Percentiles rank a stretch among this genome's conserved stretches.
Conservation (phyloP, 2,888 invertebrate genomes). For the Synanthedon myopaeformis region DNA sequence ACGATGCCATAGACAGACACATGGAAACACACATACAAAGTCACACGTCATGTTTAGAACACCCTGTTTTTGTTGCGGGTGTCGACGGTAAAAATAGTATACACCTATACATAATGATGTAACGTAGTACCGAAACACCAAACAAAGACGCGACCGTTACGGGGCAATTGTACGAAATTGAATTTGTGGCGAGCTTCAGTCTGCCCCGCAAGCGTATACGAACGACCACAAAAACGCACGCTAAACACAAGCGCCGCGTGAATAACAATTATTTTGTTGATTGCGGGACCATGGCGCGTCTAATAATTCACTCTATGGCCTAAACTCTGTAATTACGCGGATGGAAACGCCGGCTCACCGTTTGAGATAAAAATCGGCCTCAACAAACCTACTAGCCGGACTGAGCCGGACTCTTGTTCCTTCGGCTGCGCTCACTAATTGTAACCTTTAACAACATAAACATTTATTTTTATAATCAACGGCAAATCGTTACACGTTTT, state of each 20-base stretch:
- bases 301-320: slow-evolving; percentile 65
- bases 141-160: slow-evolving; percentile 17
- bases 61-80: too few relatives aligned
- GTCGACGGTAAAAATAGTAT: neutral
- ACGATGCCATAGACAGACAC: too few relatives aligned
- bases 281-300: slow-evolving; percentile 52
- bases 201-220: slow-evolving; percentile 7
- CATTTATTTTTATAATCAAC: slow-evolving; percentile 47
- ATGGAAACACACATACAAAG: too few relatives aligned
- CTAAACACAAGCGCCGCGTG: slow-evolving; percentile 38
- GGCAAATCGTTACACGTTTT: neutral
- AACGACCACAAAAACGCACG: slow-evolving; percentile 38
- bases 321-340: slow-evolving; percentile 67
- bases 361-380: slow-evolving; percentile 61
- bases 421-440: slow-evolving; percentile 35
- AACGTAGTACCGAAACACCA: slow-evolving; percentile 5
- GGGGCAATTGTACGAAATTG: slow-evolving; percentile 39
- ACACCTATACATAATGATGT: neutral
- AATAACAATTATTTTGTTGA: slow-evolving; percentile 61
- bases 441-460: slow-evolving; percentile 21
- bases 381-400: slow-evolving; percentile 11
- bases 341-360: slow-evolving; percentile 62
- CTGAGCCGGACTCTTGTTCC: slow-evolving; percentile 13
- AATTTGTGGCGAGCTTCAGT: slow-evolving; percentile 32
- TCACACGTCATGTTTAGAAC: too few relatives aligned